Evolutionary conservation across 2,888 invertebrate species (phyloP), one percentile per base, ranked within the genome.

Genomic region (Silvanus unidentatus): DNA sequence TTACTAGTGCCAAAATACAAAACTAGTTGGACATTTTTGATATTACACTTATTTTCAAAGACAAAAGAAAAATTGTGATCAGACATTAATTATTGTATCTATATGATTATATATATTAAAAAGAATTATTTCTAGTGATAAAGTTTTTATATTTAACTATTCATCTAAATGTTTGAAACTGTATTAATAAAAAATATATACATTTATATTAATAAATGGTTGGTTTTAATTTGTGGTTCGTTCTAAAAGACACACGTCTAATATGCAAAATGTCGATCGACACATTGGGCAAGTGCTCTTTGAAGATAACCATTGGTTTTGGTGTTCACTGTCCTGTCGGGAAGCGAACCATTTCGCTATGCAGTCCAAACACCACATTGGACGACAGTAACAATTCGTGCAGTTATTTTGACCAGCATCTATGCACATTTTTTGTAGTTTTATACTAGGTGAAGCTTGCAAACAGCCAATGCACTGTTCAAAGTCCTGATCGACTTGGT

Each of bases 381-480:
- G 93, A 42, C 88, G 81, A 66, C 88, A 89, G 63, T 80, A 82
- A 63, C 88, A 88, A 41, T 68, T 73, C 2, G 59, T 66, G 60
- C 83, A 83, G 45, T 63, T 69, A 48, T 71, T 68, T 41, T 69
- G 71, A 45, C 71, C 73, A 8, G 52, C 49, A n/a, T 67, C 73
- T 13, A 69, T 68, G 62, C 94, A 43, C 78, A 78, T 59, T 84
- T 86, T 54, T 77, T 77, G 43, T 90, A 75, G 70, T 91, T 94
- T 40, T 88, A 84, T 68, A 47, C 91, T 85, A 0, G 94, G 84
- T 14, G 71, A 72, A 11, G 76, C 77, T 62, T 86, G 82, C 86
- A 93, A 88, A 64, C 95, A 95, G 1, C 94, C 94, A 52, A 93
- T 88, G 64, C 95, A 95, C 47, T 79, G 76, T 50, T 93, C 92